Evolutionary conservation across 2,797 vertebrate genomes (phyloP).

Genomic region (Ctenopoma kingsleyae): DNA sequence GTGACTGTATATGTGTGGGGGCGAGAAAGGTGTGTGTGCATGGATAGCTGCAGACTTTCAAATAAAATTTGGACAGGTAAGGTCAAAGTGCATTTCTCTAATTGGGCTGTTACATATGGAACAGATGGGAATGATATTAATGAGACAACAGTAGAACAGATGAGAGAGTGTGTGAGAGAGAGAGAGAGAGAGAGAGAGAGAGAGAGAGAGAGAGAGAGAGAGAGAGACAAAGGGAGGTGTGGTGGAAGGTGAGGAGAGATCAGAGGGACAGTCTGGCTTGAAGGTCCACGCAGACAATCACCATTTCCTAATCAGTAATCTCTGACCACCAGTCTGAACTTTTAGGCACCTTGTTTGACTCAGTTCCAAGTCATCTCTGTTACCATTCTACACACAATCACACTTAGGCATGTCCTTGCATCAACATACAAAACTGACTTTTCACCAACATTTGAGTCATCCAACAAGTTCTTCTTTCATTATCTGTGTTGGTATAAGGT

Average conservation of each 20-base stretch:
- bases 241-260: conserved; percentile 48
- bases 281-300: conserved; percentile 25
- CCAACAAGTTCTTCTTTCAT: not conserved
- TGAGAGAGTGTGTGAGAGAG: conserved; percentile 17
- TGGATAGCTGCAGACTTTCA: conserved; percentile 48
- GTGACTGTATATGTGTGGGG: conserved; percentile 10
- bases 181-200: not conserved
- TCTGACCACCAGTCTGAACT: conserved; percentile 37
- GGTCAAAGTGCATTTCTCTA: conserved; percentile 78
- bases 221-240: conserved; percentile 26
- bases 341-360: conserved; percentile 26
- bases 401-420: conserved; percentile 7
- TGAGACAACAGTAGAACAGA: conserved; percentile 42
- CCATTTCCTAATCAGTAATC: conserved; percentile 35
- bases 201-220: not conserved
- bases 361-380: conserved; percentile 11
- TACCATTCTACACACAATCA: not conserved
- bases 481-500: not conserved
- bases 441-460: not conserved
- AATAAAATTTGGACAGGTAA: conserved; percentile 75
- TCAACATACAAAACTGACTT: conserved; percentile 1
- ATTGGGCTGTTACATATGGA: conserved; percentile 78
- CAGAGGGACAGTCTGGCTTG: conserved; percentile 29
- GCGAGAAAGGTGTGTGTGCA: not conserved
- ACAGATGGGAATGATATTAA: conserved; percentile 81